Percentiles rank a stretch among this genome's conserved stretches.
phyloP scores from a whole-genome alignment of 2,888 invertebrate genomes.

The Strigamia transsilvanica region DNA sequence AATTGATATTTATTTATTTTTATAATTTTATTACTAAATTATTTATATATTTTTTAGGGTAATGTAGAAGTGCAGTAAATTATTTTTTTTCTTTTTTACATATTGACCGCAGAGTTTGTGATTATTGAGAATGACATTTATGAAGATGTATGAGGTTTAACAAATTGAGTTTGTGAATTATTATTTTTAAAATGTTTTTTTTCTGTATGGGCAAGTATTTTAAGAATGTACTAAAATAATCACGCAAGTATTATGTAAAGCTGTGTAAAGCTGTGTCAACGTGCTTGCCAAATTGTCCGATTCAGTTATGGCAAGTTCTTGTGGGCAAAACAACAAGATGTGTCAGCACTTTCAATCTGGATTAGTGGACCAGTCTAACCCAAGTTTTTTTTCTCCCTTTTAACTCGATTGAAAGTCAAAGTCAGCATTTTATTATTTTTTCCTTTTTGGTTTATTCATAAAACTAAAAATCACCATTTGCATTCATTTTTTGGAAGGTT shows the following conservation, averaged over 20 bases:
- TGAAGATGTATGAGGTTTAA: slow-evolving; percentile 1
- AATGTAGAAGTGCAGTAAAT: not conserved
- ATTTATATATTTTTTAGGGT: not conserved
- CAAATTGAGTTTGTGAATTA: not conserved
- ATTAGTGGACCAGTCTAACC: not conserved
- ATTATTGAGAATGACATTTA: slow-evolving; percentile 1
- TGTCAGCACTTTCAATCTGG: slow-evolving; percentile 15
- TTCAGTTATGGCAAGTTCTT: not conserved
- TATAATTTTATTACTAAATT: too few relatives aligned
- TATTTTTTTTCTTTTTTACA: not conserved
- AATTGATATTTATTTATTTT: not conserved
- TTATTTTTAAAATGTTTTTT: not conserved
- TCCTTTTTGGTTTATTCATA: too few relatives aligned
- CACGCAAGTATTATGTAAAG: not conserved
- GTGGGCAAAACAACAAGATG: not conserved
- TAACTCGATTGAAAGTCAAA: not conserved
- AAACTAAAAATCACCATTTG: too few relatives aligned
- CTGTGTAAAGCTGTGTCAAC: too few relatives aligned
- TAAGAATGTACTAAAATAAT: not conserved
- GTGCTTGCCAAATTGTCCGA: slow-evolving; percentile 1
- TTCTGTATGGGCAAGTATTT: not conserved
- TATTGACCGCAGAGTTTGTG: not conserved
- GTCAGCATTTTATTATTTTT: too few relatives aligned
- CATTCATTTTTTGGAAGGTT: not conserved
- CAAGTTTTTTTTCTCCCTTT: not conserved